A percentile compares a stretch with the other conserved stretches of the same genome.
Evolutionary conservation across 92 coral and sea anemone species (phyloP).

Genomic region (Parazoanthus swiftii): DNA sequence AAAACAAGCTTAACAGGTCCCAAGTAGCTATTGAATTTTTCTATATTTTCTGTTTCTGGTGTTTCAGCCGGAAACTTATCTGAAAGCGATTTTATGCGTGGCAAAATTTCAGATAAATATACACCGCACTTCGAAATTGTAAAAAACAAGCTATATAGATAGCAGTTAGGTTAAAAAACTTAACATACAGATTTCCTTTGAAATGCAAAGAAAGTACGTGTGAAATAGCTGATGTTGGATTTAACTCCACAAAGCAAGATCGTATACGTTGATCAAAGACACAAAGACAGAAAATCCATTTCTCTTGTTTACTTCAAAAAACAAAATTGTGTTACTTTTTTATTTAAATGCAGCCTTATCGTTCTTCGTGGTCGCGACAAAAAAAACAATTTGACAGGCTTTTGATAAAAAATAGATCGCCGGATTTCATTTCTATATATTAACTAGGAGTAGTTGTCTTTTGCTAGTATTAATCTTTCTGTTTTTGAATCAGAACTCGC

Average conservation of each 20-base stretch:
- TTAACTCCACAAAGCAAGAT: conserved; percentile 1
- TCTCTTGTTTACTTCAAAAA: neutral
- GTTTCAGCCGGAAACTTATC: neutral
- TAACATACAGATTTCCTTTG: conserved; percentile 10
- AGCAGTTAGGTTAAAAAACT: conserved; percentile 1
- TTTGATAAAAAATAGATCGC: neutral
- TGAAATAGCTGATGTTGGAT: conserved; percentile 5
- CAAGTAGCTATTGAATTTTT: neutral
- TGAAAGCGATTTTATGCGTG: neutral
- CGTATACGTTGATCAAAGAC: neutral
- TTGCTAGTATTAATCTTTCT: neutral
- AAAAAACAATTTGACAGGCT: no score
- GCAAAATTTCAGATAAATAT: neutral
- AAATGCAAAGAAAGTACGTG: conserved; percentile 21
- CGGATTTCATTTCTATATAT: no score
- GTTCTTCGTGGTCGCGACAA: neutral
- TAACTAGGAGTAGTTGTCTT: neutral
- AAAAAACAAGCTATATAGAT: neutral
- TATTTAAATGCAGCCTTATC: neutral
- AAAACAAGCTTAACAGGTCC: neutral
- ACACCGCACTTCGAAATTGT: neutral
- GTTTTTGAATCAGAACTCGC: neutral
- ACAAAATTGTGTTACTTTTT: neutral
- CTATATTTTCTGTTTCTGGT: neutral
- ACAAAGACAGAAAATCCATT: neutral